Evolutionary conservation across 2,113 vertebrate genomes (phyloP), one percentile per base, ranked within the genome.

Genomic region (Dasypus novemcinctus): DNA sequence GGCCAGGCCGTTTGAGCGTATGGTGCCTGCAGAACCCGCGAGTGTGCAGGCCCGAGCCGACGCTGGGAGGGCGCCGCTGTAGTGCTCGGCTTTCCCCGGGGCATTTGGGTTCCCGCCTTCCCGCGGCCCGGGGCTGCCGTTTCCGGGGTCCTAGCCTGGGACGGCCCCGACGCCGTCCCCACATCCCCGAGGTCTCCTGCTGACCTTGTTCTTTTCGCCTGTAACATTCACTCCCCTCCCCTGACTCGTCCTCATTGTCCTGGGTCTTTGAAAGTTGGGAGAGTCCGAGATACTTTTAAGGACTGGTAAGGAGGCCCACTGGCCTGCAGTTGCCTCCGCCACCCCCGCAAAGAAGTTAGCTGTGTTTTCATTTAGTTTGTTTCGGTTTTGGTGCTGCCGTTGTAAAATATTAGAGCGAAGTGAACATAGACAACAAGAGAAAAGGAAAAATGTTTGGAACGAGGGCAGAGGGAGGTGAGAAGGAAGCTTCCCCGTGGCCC

Each of bases 241-340:
- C 66, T 49, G 87, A 1, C 80, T 71, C 14, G 33, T 38, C 54
- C 21, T 41, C 76, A 89, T 89, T 96, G 93, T 96, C 41, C 85
- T 0, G 69, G 49, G 63, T 79, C 93, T 93, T 95, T 91, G 88
- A 96, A 96, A 97, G 96, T 97, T 97, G 72, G 95, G 43, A 79
- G 93, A 95, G 86, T 83, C 74, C 1, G 7, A 69, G 91, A 90
- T 81, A 92, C 92, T 95, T 94, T 87, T 90, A 76, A 92, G 57
- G 85, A 95, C 92, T 95, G 95, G 72, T 43, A 69, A 75, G 43
- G 97, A 95, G 91, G 83, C 74, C 36, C 78, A 29, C 82, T 69
- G 54, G 79, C 64, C 43, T 66, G 54, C 69, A 29, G 8, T 90
- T 69, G 66, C 41, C 14, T 7, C 33, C 78, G 23, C n/a, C 49